These are phyloP conservation scores for Coremacera marginata DNA, from an alignment of 2,888 invertebrate species.

Conservation along the genomic window DNA sequence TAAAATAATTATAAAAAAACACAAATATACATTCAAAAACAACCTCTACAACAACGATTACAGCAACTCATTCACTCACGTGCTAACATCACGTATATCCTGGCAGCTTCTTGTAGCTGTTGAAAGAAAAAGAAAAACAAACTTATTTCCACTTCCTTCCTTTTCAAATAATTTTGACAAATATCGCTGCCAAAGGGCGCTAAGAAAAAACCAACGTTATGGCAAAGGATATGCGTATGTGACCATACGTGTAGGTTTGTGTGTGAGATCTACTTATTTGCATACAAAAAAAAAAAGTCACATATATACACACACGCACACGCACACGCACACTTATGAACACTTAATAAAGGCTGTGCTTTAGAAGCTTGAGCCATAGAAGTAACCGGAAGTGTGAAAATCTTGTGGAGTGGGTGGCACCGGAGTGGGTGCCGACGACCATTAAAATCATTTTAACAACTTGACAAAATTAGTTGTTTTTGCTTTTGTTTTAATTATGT, in stretches of 20 bases:
- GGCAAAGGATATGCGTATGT: neutral
- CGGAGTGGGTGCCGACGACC: neutral
- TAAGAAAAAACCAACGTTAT: neutral
- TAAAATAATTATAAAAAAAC: neutral
- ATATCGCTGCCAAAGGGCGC: slow-evolving; percentile 22
- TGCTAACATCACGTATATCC: slow-evolving; percentile 16
- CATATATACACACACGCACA: neutral
- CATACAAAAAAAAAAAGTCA: neutral
- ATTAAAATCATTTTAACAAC: slow-evolving; percentile 41
- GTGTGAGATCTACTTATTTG: neutral
- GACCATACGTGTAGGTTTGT: neutral
- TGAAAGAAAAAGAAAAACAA: slow-evolving; percentile 36
- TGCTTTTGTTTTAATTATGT: slow-evolving; percentile 27
- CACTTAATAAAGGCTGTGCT: slow-evolving; percentile 1
- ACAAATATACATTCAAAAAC: neutral
- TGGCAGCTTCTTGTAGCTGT: slow-evolving; percentile 30
- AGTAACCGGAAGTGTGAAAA: neutral
- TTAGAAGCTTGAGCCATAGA: neutral
- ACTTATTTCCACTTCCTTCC: slow-evolving; percentile 43
- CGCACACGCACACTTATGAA: too few relatives aligned
- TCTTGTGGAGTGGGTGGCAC: neutral
- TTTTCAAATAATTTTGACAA: slow-evolving; percentile 47
- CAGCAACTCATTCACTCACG: slow-evolving; percentile 4
- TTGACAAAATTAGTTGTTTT: slow-evolving; percentile 29
- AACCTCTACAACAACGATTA: neutral